phyloP scores from a whole-genome alignment of 2,888 invertebrate species.

The Leptarthrus brevirostris region DNA sequence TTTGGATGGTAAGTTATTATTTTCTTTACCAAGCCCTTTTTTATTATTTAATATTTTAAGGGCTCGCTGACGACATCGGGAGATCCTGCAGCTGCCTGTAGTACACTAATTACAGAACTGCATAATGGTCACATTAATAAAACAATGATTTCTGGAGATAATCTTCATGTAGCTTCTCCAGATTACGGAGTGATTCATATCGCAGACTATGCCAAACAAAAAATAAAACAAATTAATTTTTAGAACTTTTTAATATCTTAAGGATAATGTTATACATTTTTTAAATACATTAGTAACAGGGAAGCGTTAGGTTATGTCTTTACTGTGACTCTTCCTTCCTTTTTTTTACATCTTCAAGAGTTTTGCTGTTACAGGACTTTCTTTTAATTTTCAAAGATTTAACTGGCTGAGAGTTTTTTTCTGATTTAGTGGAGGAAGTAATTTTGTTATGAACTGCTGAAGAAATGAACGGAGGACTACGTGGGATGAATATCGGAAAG shows the following conservation, averaged over 20 bases:
- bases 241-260: no score
- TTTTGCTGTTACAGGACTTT: constrained; percentile 6
- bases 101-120: constrained; percentile 70
- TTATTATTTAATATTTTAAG: background rate
- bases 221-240: no score
- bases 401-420: background rate
- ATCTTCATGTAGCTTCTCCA: constrained; percentile 69
- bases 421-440: background rate
- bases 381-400: constrained; percentile 11
- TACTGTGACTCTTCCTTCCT: background rate
- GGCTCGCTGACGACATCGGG: constrained; percentile 64
- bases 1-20: constrained; percentile 70
- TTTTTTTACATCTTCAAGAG: constrained; percentile 21
- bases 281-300: no score
- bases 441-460: background rate
- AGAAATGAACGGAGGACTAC: constrained; percentile 1
- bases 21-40: no score
- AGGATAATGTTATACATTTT: no score
- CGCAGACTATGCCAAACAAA: constrained; percentile 58
- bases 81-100: constrained; percentile 72
- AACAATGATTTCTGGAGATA: constrained; percentile 68
- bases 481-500: constrained; percentile 9
- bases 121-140: constrained; percentile 71
- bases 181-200: constrained; percentile 63
- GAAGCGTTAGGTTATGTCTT: no score